Evolutionary conservation across 2,113 vertebrate species (phyloP), one percentile per base, ranked within the genome.

Genomic region (Uropsilus gracilis): DNA sequence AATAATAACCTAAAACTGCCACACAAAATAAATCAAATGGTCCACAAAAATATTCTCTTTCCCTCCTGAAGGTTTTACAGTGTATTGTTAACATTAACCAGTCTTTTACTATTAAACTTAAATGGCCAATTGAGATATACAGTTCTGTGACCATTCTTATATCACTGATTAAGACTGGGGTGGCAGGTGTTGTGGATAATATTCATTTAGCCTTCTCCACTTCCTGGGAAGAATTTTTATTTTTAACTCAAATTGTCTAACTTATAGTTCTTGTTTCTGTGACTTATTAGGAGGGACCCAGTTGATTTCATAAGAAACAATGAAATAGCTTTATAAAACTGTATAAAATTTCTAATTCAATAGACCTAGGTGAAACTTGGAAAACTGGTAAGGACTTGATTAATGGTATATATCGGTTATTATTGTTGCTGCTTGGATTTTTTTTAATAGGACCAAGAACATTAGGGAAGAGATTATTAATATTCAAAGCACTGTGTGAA

Each of bases 401-500:
- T 95, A 90, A 91, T 61, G 61, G 69, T 69, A 80, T 94, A 93
- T 96, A 80, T 80, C 95, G 85, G 34, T 71, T 97, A 91, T 97
- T 95, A 94, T 73, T 95, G 89, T 89, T 89, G 89, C 91, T 44
- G 18, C 86, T 92, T 91, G 83, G 71, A 91, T 93, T 97, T 95
- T 92, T 86, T 92, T 95, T 37, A 97, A 95, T 76, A 95, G 55
- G 69, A 92, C 75, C 75, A 91, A 97, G 93, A 95, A 91, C 86
- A 93, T 80, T 94, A 91, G 91, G 86, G 57, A 89, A 81, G 50
- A 61, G 32, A 46, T 83, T 96, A 96, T 97, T 97, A 95, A 96
- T 97, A 97, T 96, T 96, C 94, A 96, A 97, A 94, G 78, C 93
- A 93, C 66, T 66, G 9, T 91, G 91, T 82, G 48, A 92, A 69